Evolutionary conservation across 1,140 invertebrate species (phyloP), one percentile per base, ranked within the genome.

Genomic region (Drosophila funebris): DNA sequence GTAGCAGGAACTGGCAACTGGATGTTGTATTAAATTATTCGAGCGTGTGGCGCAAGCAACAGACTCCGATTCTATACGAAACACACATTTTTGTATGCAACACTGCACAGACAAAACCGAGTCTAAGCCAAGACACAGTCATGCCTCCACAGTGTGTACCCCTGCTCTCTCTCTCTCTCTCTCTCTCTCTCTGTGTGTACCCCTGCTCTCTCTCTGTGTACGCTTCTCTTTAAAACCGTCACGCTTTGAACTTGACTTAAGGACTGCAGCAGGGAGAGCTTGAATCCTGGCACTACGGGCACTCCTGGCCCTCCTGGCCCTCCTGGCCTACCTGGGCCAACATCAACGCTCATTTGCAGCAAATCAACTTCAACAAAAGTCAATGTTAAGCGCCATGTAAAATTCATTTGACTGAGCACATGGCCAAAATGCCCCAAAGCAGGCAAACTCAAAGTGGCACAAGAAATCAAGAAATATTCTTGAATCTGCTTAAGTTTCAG

Each of bases 51-150:
- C 58, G 41, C 43, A 61, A 62, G 71, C 82, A 60, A 56, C 66
- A 70, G 70, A 83, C 76, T 72, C 27, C 9, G 48, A 31, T 20
- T 31, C 57, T 72, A 67, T 46, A 60, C 64, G 62, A 79, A 67
- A 76, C 79, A 83, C 79, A 83, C 76, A 36, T 36, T 88, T 88
- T 77, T 69, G 79, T 83, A 88, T 88, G 83, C 83, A 88, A 88
- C 78, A 78, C 78, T 88, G 78, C 58, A 63, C 81, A 87, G 75
- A 68, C 52, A 63, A 63, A 58, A 29, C 62, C 79, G 46, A 69
- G 68, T 67, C 58, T 58, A 63, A 78, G 64, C 48, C 69, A 11
- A 20, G 14, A 27, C 27, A 31, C 36, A 48, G 31, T 52, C 14
- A 22, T 22, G 1, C 68, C 20, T 31, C 22, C 14, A 9, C n/a